phyloP scores from a whole-genome alignment of 2,888 invertebrate species.

The Tillus elongatus region DNA sequence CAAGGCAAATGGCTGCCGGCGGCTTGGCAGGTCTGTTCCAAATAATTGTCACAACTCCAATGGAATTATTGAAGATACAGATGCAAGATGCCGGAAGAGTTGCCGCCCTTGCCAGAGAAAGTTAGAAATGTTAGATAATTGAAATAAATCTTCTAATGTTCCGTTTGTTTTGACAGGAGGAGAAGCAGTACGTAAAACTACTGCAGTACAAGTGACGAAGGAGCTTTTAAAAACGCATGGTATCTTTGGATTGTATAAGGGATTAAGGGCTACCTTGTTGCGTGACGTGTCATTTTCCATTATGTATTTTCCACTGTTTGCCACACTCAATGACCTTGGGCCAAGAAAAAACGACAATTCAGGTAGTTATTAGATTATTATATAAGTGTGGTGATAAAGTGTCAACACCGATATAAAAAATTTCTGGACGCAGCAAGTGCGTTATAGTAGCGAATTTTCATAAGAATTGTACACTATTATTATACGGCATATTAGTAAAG shows the following conservation, averaged over 20 bases:
- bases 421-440: no score
- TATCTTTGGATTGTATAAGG: constrained; percentile 88
- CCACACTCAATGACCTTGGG: constrained; percentile 81
- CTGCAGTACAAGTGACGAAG: constrained; percentile 71
- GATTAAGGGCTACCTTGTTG: constrained; percentile 83
- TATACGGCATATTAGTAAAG: no score
- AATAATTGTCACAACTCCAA: constrained; percentile 94
- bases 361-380: constrained; percentile 41
- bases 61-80: constrained; percentile 98
- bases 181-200: constrained; percentile 54
- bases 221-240: constrained; percentile 75
- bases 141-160: no score
- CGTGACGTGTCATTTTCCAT: constrained; percentile 93
- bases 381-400: no score
- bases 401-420: no score
- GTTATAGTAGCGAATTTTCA: no score
- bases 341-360: constrained; percentile 60
- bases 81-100: constrained; percentile 94
- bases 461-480: no score
- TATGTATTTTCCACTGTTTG: constrained; percentile 96
- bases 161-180: constrained; percentile 51
- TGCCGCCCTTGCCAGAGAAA: constrained; percentile 59
- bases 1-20: constrained; percentile 87
- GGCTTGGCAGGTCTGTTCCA: constrained; percentile 94
- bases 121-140: constrained; percentile 20